Evolutionary conservation across 2,888 invertebrate species (phyloP).

Genomic region (Megamerina dolium): DNA sequence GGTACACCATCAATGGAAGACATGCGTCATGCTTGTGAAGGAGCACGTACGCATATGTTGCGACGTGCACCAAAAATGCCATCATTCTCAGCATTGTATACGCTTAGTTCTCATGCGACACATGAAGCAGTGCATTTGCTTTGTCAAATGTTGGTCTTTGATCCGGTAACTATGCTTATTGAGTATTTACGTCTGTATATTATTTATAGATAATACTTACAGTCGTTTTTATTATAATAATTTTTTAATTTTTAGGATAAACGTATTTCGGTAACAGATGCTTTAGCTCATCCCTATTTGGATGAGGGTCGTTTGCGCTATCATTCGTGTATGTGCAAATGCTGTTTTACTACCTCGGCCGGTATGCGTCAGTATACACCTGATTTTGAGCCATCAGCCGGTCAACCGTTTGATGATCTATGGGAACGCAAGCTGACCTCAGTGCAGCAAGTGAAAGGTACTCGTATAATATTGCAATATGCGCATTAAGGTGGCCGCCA

Average conservation of each 20-base stretch:
- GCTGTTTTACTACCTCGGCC: constrained; percentile 78
- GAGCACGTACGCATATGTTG: constrained; percentile 87
- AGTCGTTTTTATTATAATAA: constrained; percentile 1
- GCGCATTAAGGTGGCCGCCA: too few species aligned
- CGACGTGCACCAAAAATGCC: constrained; percentile 82
- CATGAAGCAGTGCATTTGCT: constrained; percentile 97
- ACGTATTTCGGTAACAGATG: constrained; percentile 90
- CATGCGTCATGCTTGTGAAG: constrained; percentile 96
- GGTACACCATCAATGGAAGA: constrained; percentile 94
- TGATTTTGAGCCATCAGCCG: constrained; percentile 89
- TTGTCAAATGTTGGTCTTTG: constrained; percentile 95
- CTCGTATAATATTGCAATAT: constrained; percentile 11
- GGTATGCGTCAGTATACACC: constrained; percentile 83
- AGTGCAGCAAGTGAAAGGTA: constrained; percentile 93
- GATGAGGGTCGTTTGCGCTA: constrained; percentile 97
- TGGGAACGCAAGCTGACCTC: constrained; percentile 95
- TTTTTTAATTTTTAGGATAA: constrained; percentile 61
- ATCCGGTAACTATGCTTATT: constrained; percentile 88
- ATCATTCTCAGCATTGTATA: constrained; percentile 83
- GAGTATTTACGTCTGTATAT: background rate
- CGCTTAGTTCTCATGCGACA: constrained; percentile 86
- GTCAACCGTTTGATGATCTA: constrained; percentile 86
- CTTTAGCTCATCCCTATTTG: constrained; percentile 93
- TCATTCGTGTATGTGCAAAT: constrained; percentile 99
- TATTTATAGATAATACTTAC: background rate